A percentile compares a stretch with the other conserved stretches of the same genome.
These are phyloP conservation scores for Drosophila borealis DNA, from an alignment of 2,888 invertebrate species.

Conservation along the genomic window DNA sequence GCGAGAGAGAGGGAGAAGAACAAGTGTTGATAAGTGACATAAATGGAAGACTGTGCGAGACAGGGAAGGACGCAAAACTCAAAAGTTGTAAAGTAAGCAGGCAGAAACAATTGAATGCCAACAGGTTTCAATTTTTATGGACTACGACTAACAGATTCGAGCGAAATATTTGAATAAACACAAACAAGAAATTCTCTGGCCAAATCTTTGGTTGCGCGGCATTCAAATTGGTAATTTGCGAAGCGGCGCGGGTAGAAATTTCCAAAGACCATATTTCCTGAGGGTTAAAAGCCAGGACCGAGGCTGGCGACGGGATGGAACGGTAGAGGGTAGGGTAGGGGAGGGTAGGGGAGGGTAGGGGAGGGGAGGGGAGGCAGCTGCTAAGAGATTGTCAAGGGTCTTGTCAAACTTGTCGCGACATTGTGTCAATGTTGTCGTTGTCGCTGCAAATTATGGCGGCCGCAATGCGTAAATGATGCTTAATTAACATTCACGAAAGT, in stretches of 20 bases:
- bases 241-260: neutral
- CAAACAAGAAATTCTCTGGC: slow-evolving; percentile 17
- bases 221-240: slow-evolving; percentile 48
- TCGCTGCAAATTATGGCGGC: slow-evolving; percentile 75
- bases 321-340: neutral
- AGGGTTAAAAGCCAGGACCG: neutral
- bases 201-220: slow-evolving; percentile 36
- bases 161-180: neutral
- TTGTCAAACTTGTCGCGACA: slow-evolving; percentile 77
- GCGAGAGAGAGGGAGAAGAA: no score
- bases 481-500: slow-evolving; percentile 72
- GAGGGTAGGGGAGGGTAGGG: neutral
- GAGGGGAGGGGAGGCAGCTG: slow-evolving; percentile 6
- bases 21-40: no score
- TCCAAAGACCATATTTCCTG: no score
- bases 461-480: slow-evolving; percentile 78
- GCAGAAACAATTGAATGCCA: neutral
- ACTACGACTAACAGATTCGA: slow-evolving; percentile 3
- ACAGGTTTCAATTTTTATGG: neutral
- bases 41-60: no score
- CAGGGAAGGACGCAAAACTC: no score
- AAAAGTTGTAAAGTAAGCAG: no score
- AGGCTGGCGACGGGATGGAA: no score
- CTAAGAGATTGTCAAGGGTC: slow-evolving; percentile 48
- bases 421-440: slow-evolving; percentile 55